A percentile compares a stretch with the other conserved stretches of the same genome.
phyloP scores from a whole-genome alignment of 2,888 invertebrate species.

The Hyppa rectilinea region DNA sequence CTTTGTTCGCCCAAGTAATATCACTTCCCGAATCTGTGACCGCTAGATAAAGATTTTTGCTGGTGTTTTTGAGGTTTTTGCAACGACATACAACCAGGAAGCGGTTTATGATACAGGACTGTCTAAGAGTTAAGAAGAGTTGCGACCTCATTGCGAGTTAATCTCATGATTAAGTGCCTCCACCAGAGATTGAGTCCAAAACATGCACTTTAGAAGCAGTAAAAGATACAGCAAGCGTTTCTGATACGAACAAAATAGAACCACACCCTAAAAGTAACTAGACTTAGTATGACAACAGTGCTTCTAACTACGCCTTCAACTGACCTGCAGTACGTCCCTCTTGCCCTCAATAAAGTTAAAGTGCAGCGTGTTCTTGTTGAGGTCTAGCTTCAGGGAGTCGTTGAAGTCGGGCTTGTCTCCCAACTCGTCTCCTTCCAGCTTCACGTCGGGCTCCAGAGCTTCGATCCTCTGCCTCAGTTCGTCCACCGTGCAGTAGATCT shows the following conservation, averaged over 20 bases:
- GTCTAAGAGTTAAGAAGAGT: not conserved
- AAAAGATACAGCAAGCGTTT: conserved; percentile 22
- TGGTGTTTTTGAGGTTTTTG: not conserved
- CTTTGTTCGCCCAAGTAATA: conserved; percentile 18
- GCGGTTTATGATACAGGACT: not conserved
- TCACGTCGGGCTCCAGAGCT: conserved; percentile 84
- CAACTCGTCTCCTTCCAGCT: conserved; percentile 70
- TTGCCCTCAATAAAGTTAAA: conserved; percentile 89
- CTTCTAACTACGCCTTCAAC: conserved; percentile 40
- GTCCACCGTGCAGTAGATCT: conserved; percentile 93
- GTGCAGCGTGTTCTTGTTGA: conserved; percentile 85
- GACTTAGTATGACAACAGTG: conserved; percentile 31
- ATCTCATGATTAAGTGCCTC: not conserved
- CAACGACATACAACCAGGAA: not conserved
- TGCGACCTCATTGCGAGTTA: not conserved
- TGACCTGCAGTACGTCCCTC: conserved; percentile 86
- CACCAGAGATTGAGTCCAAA: not conserved
- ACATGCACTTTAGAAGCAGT: conserved; percentile 13
- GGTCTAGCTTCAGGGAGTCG: conserved; percentile 71
- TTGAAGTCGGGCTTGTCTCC: conserved; percentile 70
- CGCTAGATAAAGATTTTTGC: not conserved
- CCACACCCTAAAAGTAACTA: conserved; percentile 35
- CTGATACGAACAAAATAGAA: conserved; percentile 28
- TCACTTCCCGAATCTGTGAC: not conserved
- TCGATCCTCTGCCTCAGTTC: conserved; percentile 91